phyloP scores from a whole-genome alignment of 2,113 vertebrate genomes.

The Alces alces region DNA sequence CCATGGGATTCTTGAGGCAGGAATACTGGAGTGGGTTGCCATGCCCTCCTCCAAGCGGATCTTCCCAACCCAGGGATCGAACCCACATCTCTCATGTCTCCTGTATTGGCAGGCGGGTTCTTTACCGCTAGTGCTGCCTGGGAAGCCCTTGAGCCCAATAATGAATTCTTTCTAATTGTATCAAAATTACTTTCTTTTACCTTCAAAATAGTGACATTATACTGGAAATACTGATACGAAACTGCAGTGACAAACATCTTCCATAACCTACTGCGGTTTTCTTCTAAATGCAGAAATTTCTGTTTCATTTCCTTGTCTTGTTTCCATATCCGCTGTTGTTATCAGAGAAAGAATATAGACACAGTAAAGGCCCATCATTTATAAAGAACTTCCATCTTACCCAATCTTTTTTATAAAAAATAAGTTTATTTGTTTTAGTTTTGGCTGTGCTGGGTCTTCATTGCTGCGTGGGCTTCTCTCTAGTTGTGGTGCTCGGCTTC shows the following conservation, averaged over 20 bases:
- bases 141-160: neutral
- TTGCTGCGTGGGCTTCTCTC: neutral
- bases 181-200: neutral
- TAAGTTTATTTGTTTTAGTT: neutral
- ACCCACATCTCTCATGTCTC: neutral
- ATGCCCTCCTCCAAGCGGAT: neutral
- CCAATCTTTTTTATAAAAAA: neutral
- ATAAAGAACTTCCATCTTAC: neutral
- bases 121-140: neutral
- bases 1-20: neutral
- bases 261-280: neutral
- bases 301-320: neutral
- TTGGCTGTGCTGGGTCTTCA: neutral
- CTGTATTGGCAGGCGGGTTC: neutral
- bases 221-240: neutral
- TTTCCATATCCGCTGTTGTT: neutral
- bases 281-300: neutral
- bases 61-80: neutral
- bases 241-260: neutral
- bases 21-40: neutral
- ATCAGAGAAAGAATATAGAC: neutral
- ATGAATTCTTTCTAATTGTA: neutral
- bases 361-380: neutral
- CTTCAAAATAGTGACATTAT: neutral
- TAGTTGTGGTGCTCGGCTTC: neutral